Evolutionary conservation across 2,888 invertebrate genomes (phyloP).

Genomic region (Leptogaster cylindrica): DNA sequence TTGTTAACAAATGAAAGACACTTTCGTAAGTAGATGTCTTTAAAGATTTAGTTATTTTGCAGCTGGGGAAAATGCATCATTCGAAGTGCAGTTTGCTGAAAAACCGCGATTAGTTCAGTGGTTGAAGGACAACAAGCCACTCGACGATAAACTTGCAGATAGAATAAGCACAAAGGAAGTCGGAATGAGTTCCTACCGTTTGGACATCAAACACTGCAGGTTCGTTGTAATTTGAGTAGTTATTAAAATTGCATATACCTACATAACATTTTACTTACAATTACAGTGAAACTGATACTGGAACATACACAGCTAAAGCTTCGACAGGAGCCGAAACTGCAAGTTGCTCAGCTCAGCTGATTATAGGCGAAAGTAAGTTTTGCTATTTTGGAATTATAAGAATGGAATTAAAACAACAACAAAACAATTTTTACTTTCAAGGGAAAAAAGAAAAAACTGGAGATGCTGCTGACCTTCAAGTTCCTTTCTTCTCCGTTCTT

Average conservation of each 20-base stretch:
- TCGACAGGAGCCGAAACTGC: slow-evolving; percentile 80
- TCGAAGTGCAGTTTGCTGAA: slow-evolving; percentile 77
- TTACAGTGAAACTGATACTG: slow-evolving; percentile 76
- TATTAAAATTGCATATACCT: too few relatives aligned
- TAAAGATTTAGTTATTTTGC: slow-evolving; percentile 30
- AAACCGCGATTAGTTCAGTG: slow-evolving; percentile 75
- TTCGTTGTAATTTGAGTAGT: too few relatives aligned
- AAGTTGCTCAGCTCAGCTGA: slow-evolving; percentile 85
- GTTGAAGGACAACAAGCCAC: slow-evolving; percentile 86
- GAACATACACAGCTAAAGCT: slow-evolving; percentile 88
- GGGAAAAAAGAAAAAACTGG: slow-evolving; percentile 29
- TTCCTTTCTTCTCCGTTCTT: slow-evolving; percentile 83
- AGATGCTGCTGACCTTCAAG: slow-evolving; percentile 66
- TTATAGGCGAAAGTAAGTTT: slow-evolving; percentile 81
- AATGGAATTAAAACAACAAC: background rate
- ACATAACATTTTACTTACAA: background rate
- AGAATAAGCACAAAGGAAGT: slow-evolving; percentile 70
- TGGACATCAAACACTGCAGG: slow-evolving; percentile 76
- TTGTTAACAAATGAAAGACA: background rate
- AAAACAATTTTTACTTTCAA: background rate
- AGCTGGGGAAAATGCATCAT: slow-evolving; percentile 84
- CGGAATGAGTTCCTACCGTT: slow-evolving; percentile 69
- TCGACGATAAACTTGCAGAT: slow-evolving; percentile 78
- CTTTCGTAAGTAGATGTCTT: background rate
- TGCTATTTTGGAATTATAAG: background rate